phyloP scores from a whole-genome alignment of 2,888 invertebrate genomes.

The Eupithecia inturbata region DNA sequence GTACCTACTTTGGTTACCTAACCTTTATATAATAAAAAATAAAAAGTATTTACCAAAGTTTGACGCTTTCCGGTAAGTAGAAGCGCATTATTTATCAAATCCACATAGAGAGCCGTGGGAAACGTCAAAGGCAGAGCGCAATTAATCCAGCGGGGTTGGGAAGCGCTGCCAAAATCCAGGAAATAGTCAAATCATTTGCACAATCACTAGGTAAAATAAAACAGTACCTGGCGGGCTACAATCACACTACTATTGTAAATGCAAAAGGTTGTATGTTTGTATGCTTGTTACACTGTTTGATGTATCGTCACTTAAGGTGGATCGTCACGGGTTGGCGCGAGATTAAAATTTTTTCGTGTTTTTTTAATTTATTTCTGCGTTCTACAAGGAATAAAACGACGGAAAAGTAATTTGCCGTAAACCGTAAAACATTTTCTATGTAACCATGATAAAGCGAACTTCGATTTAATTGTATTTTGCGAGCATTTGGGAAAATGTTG shows the following conservation, averaged over 20 bases:
- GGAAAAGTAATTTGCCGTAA: too few species aligned
- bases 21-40: neutral
- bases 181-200: slow-evolving; percentile 58
- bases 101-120: slow-evolving; percentile 49
- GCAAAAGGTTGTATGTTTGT: neutral
- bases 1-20: too few species aligned
- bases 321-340: too few species aligned
- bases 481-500: too few species aligned
- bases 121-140: slow-evolving; percentile 60
- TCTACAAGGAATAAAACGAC: too few species aligned
- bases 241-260: neutral
- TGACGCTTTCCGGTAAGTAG: slow-evolving; percentile 9
- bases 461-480: too few species aligned
- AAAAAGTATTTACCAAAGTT: slow-evolving; percentile 8
- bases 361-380: too few species aligned
- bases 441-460: too few species aligned
- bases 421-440: too few species aligned
- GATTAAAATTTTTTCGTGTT: too few species aligned
- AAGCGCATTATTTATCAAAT: slow-evolving; percentile 26
- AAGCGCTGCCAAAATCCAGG: slow-evolving; percentile 58
- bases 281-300: too few species aligned
- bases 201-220: neutral
- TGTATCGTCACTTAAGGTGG: too few species aligned
- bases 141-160: slow-evolving; percentile 53
- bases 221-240: neutral